phyloP scores from a whole-genome alignment of 2,888 invertebrate species.

The Andrena bicolor region DNA sequence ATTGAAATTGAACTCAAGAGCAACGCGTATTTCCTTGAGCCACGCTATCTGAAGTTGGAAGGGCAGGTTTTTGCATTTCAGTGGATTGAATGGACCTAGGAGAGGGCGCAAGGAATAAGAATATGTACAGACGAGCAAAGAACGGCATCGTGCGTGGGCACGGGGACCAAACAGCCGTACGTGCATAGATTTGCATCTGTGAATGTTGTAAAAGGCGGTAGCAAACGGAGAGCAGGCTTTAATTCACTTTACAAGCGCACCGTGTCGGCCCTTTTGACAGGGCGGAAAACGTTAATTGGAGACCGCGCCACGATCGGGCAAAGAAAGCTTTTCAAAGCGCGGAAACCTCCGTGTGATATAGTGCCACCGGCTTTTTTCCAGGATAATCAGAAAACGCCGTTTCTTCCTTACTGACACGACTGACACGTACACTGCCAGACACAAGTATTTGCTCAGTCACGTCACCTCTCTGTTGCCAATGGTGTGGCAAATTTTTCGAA shows the following conservation, averaged over 20 bases:
- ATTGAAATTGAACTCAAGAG: conserved; percentile 35
- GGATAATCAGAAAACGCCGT: conserved; percentile 68
- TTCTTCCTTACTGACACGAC: conserved; percentile 34
- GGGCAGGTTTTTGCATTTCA: conserved; percentile 30
- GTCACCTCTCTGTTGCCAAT: too few species aligned
- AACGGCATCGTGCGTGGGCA: conserved; percentile 32
- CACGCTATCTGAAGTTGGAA: neutral
- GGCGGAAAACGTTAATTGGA: conserved; percentile 81
- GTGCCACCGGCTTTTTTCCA: conserved; percentile 58
- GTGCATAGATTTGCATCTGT: conserved; percentile 37
- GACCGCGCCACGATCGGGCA: conserved; percentile 74
- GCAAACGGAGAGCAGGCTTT: conserved; percentile 70
- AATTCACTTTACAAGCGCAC: conserved; percentile 73
- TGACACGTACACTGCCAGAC: neutral
- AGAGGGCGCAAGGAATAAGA: conserved; percentile 34
- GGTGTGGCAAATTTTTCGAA: too few species aligned
- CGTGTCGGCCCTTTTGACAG: conserved; percentile 74
- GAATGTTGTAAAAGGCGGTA: conserved; percentile 70
- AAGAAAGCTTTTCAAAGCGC: conserved; percentile 75
- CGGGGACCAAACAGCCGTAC: conserved; percentile 17
- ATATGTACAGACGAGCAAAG: conserved; percentile 30
- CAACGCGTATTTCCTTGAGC: conserved; percentile 2
- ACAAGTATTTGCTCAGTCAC: neutral
- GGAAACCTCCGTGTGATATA: conserved; percentile 64
- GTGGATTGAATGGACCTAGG: conserved; percentile 32